Evolutionary conservation across 2,113 vertebrate species (phyloP), one percentile per base, ranked within the genome.

Genomic region (Hypomesus transpacificus): DNA sequence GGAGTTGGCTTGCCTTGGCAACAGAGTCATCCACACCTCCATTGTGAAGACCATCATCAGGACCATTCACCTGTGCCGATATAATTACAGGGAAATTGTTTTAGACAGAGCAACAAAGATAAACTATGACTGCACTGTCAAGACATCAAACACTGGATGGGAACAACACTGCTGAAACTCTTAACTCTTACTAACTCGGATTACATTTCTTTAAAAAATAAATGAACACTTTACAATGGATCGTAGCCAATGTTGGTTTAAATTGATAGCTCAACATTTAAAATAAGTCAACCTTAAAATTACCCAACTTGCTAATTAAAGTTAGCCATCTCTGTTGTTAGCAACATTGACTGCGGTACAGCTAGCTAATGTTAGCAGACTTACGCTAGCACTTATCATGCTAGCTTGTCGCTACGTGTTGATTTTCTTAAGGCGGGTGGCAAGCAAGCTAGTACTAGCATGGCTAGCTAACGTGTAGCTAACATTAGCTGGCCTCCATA

Each of bases 21-120:
- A 95, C 93, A 0, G 81, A 89, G 78, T 96, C 94, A 63, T 96
- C 95, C 20, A 65, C 20, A 14, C 63, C 63, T 65, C 95, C 95
- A 0, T 96, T 96, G 73, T 95, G 94, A 22, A 95, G 87, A 66
- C 94, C 91, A 52, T 94, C 93, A 68, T 95, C 94, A 0, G 94
- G 94, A 0, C 94, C 95, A 0, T 94, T 94, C 9, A 95, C 93
- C 95, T 96, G 71, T 18, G 26, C 5, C 39, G 39, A 46, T 46
- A 46, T 46, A 46, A 46, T 46, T 7, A 72, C n/a, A 79, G 18
- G 66, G 2, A 28, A 21, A 60, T 11, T 26, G 28, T 63, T 61
- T 3, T 20, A 58, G 56, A 14, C 22, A 70, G 39, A 9, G 17
- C 26, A 18, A 63, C 61, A 17, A 17, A 6, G 16, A 24, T 18